Evolutionary conservation across 2,113 vertebrate genomes (phyloP).

Genomic region (Urocynchramus pylzowi): DNA sequence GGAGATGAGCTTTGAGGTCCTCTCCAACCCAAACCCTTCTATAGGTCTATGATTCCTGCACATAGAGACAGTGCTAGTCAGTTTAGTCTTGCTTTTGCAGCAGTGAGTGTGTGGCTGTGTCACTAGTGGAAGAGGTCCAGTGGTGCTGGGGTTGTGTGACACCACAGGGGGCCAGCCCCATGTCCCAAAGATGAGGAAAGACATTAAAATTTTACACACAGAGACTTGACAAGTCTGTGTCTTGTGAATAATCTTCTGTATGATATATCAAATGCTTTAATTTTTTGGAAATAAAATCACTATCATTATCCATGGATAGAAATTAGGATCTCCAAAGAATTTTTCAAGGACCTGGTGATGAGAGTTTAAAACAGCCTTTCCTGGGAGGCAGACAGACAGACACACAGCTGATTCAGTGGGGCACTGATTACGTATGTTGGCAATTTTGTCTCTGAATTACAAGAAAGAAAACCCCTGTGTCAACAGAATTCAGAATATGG

Average conservation of each 20-base stretch:
- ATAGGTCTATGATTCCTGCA: not conserved
- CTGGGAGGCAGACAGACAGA: not conserved
- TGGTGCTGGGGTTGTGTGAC: not conserved
- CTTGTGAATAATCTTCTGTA: not conserved
- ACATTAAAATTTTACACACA: not conserved
- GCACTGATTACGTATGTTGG: not conserved
- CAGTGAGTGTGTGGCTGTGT: not conserved
- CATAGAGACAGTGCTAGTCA: accelerated
- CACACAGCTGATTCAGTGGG: not conserved
- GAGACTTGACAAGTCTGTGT: not conserved
- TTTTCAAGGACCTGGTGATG: not conserved
- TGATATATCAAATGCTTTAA: not conserved
- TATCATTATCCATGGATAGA: not conserved
- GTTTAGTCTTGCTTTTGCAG: not conserved
- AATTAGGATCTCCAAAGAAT: not conserved
- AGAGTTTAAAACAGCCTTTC: not conserved
- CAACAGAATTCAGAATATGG: not conserved
- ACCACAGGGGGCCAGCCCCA: not conserved
- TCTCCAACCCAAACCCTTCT: not conserved
- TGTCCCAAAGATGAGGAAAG: not conserved
- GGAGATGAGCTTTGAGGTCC: not conserved
- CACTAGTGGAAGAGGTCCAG: not conserved
- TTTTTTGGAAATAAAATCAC: not conserved
- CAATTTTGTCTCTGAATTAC: not conserved
- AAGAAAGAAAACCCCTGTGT: not conserved